Percentiles rank a stretch among this genome's conserved stretches.
Evolutionary conservation across 2,113 vertebrate genomes (phyloP).

Genomic region (Rhinoderma darwinii): DNA sequence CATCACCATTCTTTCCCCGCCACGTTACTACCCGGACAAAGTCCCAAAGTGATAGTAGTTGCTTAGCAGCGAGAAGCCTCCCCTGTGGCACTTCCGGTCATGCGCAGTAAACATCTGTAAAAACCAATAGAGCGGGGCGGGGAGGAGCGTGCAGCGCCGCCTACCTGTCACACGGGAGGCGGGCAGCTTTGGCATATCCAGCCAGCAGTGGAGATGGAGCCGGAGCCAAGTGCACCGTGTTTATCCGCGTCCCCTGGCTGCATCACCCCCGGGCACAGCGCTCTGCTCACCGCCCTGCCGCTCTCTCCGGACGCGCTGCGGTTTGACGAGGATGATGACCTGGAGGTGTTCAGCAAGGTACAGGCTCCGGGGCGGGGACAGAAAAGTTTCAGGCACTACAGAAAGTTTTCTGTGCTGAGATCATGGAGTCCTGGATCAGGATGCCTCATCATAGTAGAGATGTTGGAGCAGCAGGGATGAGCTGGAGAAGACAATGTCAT

Average conservation of each 20-base stretch:
- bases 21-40: no score
- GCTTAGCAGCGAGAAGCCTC: background rate
- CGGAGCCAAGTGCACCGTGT: background rate
- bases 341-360: conserved; percentile 82
- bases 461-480: no score
- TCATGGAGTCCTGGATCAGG: background rate
- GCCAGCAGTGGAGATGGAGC: conserved; percentile 32
- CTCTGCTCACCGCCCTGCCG: conserved; percentile 43
- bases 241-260: conserved; percentile 23
- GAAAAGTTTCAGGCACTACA: background rate
- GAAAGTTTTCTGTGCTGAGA: background rate
- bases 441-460: no score
- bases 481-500: no score
- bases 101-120: conserved; percentile 50
- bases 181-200: conserved; percentile 43
- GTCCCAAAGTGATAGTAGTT: no score
- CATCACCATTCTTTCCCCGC: no score
- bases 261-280: conserved; percentile 25
- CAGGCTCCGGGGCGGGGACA: background rate
- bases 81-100: conserved; percentile 22
- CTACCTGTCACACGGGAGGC: conserved; percentile 46
- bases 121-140: conserved; percentile 36
- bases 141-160: conserved; percentile 54
- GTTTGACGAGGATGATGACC: conserved; percentile 76
- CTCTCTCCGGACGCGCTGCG: conserved; percentile 65